Evolutionary conservation across 2,797 vertebrate genomes (phyloP).

Genomic region (Arnoldichthys spilopterus): DNA sequence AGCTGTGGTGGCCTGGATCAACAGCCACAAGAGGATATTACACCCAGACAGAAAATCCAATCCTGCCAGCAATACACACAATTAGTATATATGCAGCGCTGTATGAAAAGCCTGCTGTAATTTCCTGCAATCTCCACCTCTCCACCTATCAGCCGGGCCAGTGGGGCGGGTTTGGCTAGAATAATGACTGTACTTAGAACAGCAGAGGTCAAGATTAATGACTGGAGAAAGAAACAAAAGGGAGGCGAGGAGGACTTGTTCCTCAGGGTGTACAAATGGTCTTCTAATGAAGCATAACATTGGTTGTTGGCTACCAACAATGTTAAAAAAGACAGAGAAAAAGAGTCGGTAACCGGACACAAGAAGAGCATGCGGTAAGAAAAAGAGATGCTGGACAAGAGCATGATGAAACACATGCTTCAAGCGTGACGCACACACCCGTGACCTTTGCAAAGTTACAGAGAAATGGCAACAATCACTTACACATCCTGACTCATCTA

Average conservation of each 20-base stretch:
- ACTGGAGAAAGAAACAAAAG: conserved; percentile 25
- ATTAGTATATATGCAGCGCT: conserved; percentile 28
- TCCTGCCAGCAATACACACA: conserved; percentile 25
- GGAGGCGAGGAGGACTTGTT: conserved; percentile 55
- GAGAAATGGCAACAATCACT: not conserved
- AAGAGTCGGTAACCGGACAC: conserved; percentile 22
- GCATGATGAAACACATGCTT: not conserved
- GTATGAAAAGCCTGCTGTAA: conserved; percentile 39
- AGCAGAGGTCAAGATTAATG: conserved; percentile 58
- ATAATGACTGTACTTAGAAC: conserved; percentile 22
- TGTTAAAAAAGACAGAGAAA: not conserved
- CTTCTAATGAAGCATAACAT: conserved; percentile 65
- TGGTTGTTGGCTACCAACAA: conserved; percentile 58
- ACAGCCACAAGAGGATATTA: conserved; percentile 35
- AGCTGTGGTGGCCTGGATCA: not conserved
- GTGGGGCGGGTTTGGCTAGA: conserved; percentile 33
- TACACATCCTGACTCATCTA: not conserved
- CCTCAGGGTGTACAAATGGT: conserved; percentile 53
- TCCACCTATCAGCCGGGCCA: conserved; percentile 29
- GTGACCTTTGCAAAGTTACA: not conserved
- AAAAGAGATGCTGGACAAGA: conserved; percentile 8
- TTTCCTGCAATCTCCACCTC: conserved; percentile 34
- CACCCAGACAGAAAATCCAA: conserved; percentile 46
- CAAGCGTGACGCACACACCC: not conserved
- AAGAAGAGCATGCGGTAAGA: not conserved